A percentile compares a stretch with the other conserved stretches of the same genome.
phyloP scores from a whole-genome alignment of 2,888 invertebrate species.

The Gari tellinella region DNA sequence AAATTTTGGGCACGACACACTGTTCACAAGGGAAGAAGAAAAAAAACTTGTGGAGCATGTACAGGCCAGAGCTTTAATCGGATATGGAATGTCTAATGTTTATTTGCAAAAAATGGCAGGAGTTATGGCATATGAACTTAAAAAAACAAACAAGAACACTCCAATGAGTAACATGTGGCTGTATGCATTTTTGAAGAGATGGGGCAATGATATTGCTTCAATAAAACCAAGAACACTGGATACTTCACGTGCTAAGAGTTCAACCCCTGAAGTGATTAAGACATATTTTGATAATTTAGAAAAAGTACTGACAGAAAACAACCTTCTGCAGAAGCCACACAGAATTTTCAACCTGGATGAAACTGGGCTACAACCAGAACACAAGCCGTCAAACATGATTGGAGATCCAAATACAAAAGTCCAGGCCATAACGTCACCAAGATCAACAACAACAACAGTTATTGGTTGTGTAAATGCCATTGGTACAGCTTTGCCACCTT shows the following conservation, averaged over 20 bases:
- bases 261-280: not conserved
- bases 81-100: too few species aligned
- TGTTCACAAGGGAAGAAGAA: too few species aligned
- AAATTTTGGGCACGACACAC: too few species aligned
- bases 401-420: slow-evolving; percentile 9
- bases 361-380: slow-evolving; percentile 33
- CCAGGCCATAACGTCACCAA: slow-evolving; percentile 29
- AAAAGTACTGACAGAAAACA: slow-evolving; percentile 24
- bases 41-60: too few species aligned
- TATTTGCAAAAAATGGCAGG: too few species aligned
- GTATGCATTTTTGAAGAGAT: too few species aligned
- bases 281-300: slow-evolving; percentile 11
- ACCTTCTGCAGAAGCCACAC: slow-evolving; percentile 22
- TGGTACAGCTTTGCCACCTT: slow-evolving; percentile 22
- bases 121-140: too few species aligned
- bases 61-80: too few species aligned
- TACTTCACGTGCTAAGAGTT: not conserved
- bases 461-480: slow-evolving; percentile 40
- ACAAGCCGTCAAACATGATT: slow-evolving; percentile 21
- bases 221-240: slow-evolving; percentile 3
- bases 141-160: too few species aligned
- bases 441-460: slow-evolving; percentile 25
- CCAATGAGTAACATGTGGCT: too few species aligned
- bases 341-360: slow-evolving; percentile 34
- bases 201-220: too few species aligned